Conservation (phyloP, 1,140 invertebrate species). For the Megathymus violae region DNA sequence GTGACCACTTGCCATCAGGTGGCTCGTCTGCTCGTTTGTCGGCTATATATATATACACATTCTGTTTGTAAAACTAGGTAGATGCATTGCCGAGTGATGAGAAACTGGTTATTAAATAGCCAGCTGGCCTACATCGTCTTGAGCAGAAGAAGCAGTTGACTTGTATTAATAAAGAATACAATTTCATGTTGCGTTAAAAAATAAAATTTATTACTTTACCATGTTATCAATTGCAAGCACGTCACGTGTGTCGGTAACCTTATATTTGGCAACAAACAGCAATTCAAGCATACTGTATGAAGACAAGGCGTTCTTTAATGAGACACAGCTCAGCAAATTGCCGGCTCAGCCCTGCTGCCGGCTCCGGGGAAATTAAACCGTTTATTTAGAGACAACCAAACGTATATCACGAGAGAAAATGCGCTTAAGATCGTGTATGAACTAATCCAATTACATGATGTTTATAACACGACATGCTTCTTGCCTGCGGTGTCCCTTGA, state of each 20-base stretch:
- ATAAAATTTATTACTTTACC: not conserved
- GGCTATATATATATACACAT: no score
- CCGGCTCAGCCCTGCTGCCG: constrained; percentile 39
- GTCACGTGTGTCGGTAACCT: not conserved
- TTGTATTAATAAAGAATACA: no score
- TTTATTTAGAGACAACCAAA: constrained; percentile 51
- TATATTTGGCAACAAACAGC: constrained; percentile 11
- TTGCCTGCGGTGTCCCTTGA: not conserved
- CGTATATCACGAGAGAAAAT: constrained; percentile 46
- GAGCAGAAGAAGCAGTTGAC: no score
- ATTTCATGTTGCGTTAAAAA: no score
- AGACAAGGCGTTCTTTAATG: constrained; percentile 50
- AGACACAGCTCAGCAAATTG: constrained; percentile 49
- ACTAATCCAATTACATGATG: constrained; percentile 34
- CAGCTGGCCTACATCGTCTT: no score
- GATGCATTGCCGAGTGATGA: no score
- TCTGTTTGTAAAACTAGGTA: no score
- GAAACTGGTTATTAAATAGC: no score
- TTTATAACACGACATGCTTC: constrained; percentile 31
- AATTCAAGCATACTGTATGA: constrained; percentile 43
- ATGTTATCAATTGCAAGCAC: not conserved
- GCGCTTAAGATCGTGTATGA: constrained; percentile 34
- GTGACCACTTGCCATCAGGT: no score
- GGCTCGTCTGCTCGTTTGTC: no score
- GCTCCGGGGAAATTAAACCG: constrained; percentile 59